Evolutionary conservation across 1,140 invertebrate genomes (phyloP).

Genomic region (Drosophila baimaii): DNA sequence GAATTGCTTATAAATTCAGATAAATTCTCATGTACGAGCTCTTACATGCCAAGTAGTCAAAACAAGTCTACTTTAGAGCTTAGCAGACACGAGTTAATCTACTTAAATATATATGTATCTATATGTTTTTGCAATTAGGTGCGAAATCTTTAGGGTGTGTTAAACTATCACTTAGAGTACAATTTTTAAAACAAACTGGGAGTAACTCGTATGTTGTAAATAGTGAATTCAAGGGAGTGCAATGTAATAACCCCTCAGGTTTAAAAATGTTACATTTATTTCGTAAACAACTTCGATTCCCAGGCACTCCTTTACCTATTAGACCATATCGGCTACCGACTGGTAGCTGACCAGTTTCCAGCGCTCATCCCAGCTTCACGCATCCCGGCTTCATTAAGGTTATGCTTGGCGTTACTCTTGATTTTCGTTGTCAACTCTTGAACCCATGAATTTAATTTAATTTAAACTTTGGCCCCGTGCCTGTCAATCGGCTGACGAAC

Average conservation of each 20-base stretch:
- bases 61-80: slow-evolving; percentile 3
- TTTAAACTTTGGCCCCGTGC: slow-evolving; percentile 75
- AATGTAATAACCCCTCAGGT: no score
- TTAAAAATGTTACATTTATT: background rate
- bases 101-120: background rate
- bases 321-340: slow-evolving; percentile 20
- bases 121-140: slow-evolving; percentile 4
- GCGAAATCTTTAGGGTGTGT: slow-evolving; percentile 2
- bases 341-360: slow-evolving; percentile 37
- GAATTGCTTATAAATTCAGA: background rate
- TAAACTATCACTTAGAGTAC: background rate
- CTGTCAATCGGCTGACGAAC: slow-evolving; percentile 55
- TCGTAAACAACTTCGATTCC: slow-evolving; percentile 2
- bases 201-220: slow-evolving; percentile 1
- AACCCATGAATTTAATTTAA: slow-evolving; percentile 80
- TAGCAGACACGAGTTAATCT: background rate
- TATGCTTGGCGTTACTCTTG: background rate
- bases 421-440: slow-evolving; percentile 59
- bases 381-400: slow-evolving; percentile 62
- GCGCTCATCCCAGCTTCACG: slow-evolving; percentile 49
- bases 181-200: slow-evolving; percentile 4
- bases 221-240: no score
- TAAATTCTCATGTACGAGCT: no score
- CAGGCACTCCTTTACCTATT: slow-evolving; percentile 19
- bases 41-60: background rate